Conservation (phyloP, 2,113 vertebrate species). For the Pomatostomus ruficeps region DNA sequence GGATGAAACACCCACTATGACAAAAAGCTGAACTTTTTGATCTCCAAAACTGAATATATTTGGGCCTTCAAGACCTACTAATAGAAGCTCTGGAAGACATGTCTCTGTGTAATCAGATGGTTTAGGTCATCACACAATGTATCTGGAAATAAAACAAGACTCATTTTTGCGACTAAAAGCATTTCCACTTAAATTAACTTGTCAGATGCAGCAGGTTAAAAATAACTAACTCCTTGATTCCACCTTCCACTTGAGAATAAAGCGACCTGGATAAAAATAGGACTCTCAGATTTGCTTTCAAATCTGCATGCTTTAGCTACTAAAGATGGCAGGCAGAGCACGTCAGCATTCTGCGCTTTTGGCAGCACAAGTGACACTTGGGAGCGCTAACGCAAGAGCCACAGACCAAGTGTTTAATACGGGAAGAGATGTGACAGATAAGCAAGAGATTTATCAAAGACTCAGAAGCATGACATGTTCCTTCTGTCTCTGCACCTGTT, state of each 20-base stretch:
- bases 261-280: constrained; percentile 46
- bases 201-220: constrained; percentile 54
- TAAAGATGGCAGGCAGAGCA: background rate
- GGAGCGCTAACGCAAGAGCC: background rate
- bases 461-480: background rate
- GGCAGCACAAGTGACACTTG: background rate
- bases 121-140: constrained; percentile 18
- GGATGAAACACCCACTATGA: background rate
- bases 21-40: constrained; percentile 39
- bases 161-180: background rate
- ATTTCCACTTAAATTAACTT: constrained; percentile 60
- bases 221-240: constrained; percentile 53
- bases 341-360: background rate
- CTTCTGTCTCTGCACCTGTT: background rate
- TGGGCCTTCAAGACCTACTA: constrained; percentile 6
- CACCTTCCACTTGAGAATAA: constrained; percentile 42
- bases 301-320: background rate
- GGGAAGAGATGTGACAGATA: background rate
- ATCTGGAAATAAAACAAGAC: constrained; percentile 66
- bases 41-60: background rate
- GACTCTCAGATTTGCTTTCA: constrained; percentile 39
- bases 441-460: background rate
- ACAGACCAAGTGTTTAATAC: background rate
- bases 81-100: background rate
- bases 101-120: constrained; percentile 15